Conservation (phyloP, 2,113 vertebrate genomes). For the Catagonus wagneri region DNA sequence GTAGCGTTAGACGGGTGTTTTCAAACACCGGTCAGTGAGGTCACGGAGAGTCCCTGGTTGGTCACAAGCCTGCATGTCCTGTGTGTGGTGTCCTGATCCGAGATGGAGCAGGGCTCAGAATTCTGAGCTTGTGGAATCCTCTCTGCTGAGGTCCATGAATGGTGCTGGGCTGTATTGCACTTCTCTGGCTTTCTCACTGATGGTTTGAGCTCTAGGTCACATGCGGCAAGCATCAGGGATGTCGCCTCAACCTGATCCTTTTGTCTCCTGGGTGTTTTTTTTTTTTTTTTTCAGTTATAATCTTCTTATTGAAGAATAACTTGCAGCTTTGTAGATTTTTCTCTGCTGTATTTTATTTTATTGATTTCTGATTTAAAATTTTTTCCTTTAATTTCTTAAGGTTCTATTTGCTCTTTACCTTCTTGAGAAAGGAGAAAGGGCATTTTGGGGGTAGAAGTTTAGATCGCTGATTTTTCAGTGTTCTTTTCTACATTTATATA, state of each 20-base stretch:
- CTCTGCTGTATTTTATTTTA: background rate
- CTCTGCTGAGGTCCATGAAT: background rate
- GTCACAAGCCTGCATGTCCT: background rate
- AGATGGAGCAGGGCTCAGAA: background rate
- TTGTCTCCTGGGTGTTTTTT: background rate
- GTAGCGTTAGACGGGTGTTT: background rate
- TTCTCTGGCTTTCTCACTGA: background rate
- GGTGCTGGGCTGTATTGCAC: accelerated
- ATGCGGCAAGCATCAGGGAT: background rate
- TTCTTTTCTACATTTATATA: background rate
- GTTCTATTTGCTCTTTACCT: background rate
- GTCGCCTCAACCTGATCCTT: background rate
- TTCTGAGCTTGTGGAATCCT: background rate
- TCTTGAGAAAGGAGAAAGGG: conserved; percentile 37
- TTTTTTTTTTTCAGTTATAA: background rate
- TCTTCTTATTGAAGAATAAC: background rate
- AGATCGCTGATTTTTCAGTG: background rate
- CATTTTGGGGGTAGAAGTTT: background rate
- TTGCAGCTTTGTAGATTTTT: background rate
- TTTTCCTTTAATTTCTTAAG: background rate
- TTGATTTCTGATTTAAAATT: background rate
- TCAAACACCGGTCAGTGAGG: background rate
- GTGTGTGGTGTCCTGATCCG: background rate
- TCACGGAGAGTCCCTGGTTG: background rate
- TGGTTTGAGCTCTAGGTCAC: background rate